Evolutionary conservation across 2,888 invertebrate genomes (phyloP).

Genomic region (Gortyna flavago): DNA sequence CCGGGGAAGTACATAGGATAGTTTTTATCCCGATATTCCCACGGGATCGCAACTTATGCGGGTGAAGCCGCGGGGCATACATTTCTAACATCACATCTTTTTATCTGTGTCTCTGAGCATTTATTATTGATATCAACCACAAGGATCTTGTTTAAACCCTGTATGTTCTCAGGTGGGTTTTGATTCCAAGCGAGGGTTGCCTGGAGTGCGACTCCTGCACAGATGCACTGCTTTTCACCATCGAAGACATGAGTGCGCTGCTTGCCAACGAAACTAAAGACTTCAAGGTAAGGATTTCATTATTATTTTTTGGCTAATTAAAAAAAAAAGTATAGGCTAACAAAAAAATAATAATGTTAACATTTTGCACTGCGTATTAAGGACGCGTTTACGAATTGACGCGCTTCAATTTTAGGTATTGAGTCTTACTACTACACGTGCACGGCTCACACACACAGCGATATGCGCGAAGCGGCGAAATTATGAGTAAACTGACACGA

Average conservation of each 20-base stretch:
- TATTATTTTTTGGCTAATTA: neutral
- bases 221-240: constrained; percentile 96
- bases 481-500: too few relatives aligned
- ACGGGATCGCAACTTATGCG: too few relatives aligned
- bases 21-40: too few relatives aligned
- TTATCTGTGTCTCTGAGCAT: neutral
- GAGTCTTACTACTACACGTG: too few relatives aligned
- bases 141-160: neutral
- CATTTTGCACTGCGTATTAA: neutral
- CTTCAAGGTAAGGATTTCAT: constrained; percentile 90
- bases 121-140: neutral
- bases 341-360: too few relatives aligned
- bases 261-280: constrained; percentile 94
- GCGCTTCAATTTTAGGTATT: too few relatives aligned
- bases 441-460: too few relatives aligned
- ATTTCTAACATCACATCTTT: neutral
- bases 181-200: constrained; percentile 96
- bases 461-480: too few relatives aligned
- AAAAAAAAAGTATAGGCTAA: too few relatives aligned
- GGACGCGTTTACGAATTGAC: too few relatives aligned
- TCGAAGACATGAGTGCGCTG: constrained; percentile 92
- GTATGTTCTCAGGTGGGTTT: constrained; percentile 93
- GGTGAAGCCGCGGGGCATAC: too few relatives aligned
- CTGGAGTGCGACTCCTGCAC: constrained; percentile 97
- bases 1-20: too few relatives aligned